A percentile compares a stretch with the other conserved stretches of the same genome.
Evolutionary conservation across 2,797 vertebrate genomes (phyloP).

Genomic region (Crotalus adamanteus): DNA sequence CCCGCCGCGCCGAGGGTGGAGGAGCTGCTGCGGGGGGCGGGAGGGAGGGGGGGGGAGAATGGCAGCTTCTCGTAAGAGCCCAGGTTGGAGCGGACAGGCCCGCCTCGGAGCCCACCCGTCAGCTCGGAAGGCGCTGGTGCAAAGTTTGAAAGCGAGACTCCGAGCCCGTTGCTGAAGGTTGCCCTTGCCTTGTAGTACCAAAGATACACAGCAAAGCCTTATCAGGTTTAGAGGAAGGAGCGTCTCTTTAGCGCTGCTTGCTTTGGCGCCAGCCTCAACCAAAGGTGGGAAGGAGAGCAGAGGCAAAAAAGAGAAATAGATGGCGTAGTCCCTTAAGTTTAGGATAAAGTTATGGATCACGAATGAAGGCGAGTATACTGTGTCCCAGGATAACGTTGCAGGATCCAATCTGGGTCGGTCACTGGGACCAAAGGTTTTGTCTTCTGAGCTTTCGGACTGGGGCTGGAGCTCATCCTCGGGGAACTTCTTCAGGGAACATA

Average conservation of each 20-base stretch:
- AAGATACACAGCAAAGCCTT: background rate
- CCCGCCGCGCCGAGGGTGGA: background rate
- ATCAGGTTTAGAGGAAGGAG: background rate
- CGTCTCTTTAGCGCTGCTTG: background rate
- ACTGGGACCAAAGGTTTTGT: background rate
- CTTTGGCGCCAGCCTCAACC: too few species aligned
- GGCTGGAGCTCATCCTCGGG: background rate
- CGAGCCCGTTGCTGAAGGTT: background rate
- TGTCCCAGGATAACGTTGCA: background rate
- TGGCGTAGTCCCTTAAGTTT: background rate
- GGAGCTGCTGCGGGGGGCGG: background rate
- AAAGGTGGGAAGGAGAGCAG: background rate
- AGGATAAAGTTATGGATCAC: background rate
- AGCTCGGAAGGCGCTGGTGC: too few species aligned
- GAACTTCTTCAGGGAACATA: background rate
- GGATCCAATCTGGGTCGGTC: background rate
- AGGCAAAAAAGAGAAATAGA: background rate
- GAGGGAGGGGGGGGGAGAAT: too few species aligned
- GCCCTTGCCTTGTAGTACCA: background rate
- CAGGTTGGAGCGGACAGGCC: too few species aligned
- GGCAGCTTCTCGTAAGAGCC: too few species aligned
- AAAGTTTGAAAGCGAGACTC: background rate
- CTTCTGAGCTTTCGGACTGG: background rate
- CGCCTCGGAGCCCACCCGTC: too few species aligned
- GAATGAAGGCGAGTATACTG: background rate